A percentile compares a stretch with the other conserved stretches of the same genome.
These are phyloP conservation scores for Didymodactylos carnosus DNA, from an alignment of 2,888 invertebrate genomes.

Conservation along the genomic window DNA sequence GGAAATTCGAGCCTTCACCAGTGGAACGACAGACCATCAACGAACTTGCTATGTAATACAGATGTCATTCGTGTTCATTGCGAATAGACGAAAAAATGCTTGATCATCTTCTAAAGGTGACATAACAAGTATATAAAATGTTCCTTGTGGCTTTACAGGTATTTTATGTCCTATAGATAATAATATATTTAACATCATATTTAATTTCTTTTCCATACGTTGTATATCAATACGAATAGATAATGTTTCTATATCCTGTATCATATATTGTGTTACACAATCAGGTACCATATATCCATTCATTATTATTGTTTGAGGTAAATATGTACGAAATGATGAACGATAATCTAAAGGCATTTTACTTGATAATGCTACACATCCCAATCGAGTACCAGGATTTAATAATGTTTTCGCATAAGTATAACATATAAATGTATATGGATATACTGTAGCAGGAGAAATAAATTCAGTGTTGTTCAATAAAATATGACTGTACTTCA, in stretches of 20 bases:
- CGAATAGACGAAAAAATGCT: not conserved
- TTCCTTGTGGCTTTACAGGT: not conserved
- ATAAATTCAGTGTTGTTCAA: not conserved
- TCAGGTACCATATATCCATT: not conserved
- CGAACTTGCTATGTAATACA: too few relatives aligned
- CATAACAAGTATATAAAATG: not conserved
- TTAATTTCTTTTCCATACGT: not conserved
- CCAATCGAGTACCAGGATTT: not conserved
- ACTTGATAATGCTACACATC: not conserved
- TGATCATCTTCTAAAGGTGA: not conserved
- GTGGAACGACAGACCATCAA: too few relatives aligned
- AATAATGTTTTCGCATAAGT: not conserved
- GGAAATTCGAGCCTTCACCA: too few relatives aligned
- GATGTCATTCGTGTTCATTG: too few relatives aligned
- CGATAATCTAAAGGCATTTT: not conserved
- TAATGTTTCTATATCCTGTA: not conserved
- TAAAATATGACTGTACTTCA: not conserved
- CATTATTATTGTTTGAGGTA: not conserved
- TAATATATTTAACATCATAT: not conserved
- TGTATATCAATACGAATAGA: not conserved
- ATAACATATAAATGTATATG: not conserved
- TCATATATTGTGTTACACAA: not conserved
- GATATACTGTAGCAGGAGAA: not conserved
- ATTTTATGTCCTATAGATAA: not conserved
- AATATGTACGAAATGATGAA: not conserved